Base-by-base conservation (phyloP, 2,888 invertebrate genomes). In the Ophioninae sp. region DNA sequence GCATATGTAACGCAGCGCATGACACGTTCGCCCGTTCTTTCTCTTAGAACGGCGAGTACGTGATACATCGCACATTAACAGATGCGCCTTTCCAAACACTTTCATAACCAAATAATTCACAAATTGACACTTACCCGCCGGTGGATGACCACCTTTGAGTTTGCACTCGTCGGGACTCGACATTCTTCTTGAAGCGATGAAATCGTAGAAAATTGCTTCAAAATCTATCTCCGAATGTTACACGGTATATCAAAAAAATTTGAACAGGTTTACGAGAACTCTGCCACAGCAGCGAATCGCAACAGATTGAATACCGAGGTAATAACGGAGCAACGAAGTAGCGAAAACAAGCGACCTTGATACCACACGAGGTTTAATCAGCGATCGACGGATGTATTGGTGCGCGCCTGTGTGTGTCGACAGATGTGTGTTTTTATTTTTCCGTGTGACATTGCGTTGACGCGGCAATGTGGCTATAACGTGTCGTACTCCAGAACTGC, bases 81-180 rank as follows among this genome's bases (percentile, higher is more conserved):
- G 73, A 82, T 85, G 84, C 83, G 83, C 81, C 79, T 37, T 59
- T 56, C 44, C 74, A 39, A 67, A 67, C 8, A 62, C 37, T 56
- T 17, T 7, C 68, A 77, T 77, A 74, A 85, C 41, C 57, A 57
- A 65, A 64, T 83, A 82, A 50, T 57, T 61, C 64, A 10, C 80
- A 82, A 50, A 85, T 86, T 77, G 62, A 83, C 85, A 88, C 92
- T 94, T 94, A 98, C 98, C 96, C 94, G 98, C 98, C 89, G 98
- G 98, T 87, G 97, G 97, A 93, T 98, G 98, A 80, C 98, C 98
- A 86, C 95, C 98, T 91, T 97, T 97, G 59, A 97, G 94, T 93
- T 96, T 96, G 79, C 95, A 92, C 87, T 96, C 96, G 88, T 94
- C 95, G 89, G 96, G 95, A 88, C 95, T 94, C 88, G 96, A 94